phyloP scores from a whole-genome alignment of 2,113 vertebrate species.

The Antigone vipio region DNA sequence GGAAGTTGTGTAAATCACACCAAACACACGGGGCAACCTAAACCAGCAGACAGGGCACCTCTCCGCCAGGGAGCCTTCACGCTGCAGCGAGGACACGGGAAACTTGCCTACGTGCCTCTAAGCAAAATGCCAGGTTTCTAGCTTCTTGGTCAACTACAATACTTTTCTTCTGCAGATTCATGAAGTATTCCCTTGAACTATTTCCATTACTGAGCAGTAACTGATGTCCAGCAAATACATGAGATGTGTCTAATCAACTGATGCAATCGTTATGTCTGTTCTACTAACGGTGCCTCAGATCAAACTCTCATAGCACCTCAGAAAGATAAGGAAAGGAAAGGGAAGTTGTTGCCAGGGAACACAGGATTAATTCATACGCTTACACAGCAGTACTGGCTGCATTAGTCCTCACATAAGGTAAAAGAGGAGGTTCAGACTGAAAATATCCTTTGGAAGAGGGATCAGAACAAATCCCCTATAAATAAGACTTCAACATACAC shows the following conservation, averaged over 20 bases:
- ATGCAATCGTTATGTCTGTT: background rate
- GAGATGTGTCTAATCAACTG: background rate
- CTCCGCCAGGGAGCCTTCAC: background rate
- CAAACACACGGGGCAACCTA: background rate
- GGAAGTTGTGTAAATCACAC: background rate
- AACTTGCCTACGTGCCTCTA: fast-evolving
- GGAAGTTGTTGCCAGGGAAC: background rate
- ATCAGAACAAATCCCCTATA: background rate
- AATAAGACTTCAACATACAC: background rate
- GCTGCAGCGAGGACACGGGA: background rate
- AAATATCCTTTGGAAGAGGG: background rate
- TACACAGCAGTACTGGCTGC: background rate
- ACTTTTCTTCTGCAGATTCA: background rate
- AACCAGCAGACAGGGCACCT: background rate
- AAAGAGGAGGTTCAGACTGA: background rate
- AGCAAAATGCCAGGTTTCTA: background rate
- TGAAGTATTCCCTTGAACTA: background rate
- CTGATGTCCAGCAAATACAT: background rate
- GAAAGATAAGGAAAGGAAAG: background rate
- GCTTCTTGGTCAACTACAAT: background rate
- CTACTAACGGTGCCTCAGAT: background rate
- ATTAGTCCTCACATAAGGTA: background rate
- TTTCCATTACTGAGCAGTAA: background rate
- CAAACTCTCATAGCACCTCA: background rate
- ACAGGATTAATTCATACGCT: background rate